Evolutionary conservation across 2,888 invertebrate genomes (phyloP), one percentile per base, ranked within the genome.

Genomic region (Tachystola acroxantha): DNA sequence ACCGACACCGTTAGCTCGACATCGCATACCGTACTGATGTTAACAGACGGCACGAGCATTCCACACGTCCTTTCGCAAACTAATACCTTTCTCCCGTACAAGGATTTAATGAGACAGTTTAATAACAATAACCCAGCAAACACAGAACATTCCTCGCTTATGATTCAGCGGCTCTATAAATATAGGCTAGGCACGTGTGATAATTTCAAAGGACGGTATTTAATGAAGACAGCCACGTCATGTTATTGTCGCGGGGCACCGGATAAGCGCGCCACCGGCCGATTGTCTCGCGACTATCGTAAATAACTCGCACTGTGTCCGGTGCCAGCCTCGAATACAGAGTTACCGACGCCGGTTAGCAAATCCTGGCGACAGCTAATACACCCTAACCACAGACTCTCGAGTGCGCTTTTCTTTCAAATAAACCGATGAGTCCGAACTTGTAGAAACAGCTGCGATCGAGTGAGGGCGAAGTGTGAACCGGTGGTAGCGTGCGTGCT

Each of bases 251-350:
- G 61, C 64, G 65, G 69, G 70, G 71, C 74, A 84, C 85, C 85
- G 85, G 85, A 86, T 84, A 82, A 79, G 72, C 79, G 55, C 60
- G 71, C 76, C 65, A 67, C 76, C 72, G 71, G 75, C 65, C 81
- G 80, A 86, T 85, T 84, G 85, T 85, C 77, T 80, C 71, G 71
- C 74, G 65, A 64, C 73, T 71, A 70, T 84, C 84, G 84, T 86
- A 86, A 86, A 86, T 86, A 81, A 86, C 82, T 69, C 71, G 68
- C 59, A 48, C 62, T 60, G 67, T 81, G 82, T 84, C 84, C 82
- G 84, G 82, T 78, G 68, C 64, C 65, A 58, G 68, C 65, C 53
- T 61, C 61, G 82, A 75, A 81, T 81, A 80, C 81, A 69, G 76
- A 81, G 72, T 78, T 70, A 63, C 64, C 64, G 55, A 53, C 57